These are phyloP conservation scores for Terebella lapidaria DNA, from an alignment of 2,888 invertebrate species.

Conservation along the genomic window DNA sequence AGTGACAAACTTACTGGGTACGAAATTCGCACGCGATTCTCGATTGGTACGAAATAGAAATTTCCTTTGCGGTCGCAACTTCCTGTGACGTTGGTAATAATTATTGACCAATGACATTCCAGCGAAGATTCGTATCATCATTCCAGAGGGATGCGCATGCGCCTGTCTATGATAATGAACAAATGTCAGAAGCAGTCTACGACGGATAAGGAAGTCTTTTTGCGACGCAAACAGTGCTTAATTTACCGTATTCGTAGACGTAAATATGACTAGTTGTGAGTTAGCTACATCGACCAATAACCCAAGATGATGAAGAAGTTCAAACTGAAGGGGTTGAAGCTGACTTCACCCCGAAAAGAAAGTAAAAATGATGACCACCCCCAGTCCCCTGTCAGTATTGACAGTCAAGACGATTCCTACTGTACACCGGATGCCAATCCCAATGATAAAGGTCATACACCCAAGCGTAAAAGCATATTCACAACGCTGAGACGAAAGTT, in stretches of 20 bases:
- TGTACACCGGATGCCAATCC: neutral
- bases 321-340: neutral
- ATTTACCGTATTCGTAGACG: too few relatives aligned
- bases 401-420: neutral
- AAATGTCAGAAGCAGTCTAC: too few relatives aligned
- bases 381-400: neutral
- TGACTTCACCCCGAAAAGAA: constrained; percentile 4
- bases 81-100: too few relatives aligned
- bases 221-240: too few relatives aligned
- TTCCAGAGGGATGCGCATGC: neutral
- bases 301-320: constrained; percentile 3
- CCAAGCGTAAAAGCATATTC: neutral
- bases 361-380: neutral
- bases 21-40: too few relatives aligned
- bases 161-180: neutral
- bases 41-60: too few relatives aligned
- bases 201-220: too few relatives aligned
- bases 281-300: neutral
- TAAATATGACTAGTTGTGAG: neutral
- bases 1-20: too few relatives aligned
- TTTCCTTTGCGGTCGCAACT: too few relatives aligned
- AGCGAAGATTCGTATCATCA: neutral
- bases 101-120: neutral
- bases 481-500: neutral
- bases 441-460: neutral